These are phyloP conservation scores for Malurus leucopterus DNA, from an alignment of 2,797 vertebrate genomes.

Conservation along the genomic window DNA sequence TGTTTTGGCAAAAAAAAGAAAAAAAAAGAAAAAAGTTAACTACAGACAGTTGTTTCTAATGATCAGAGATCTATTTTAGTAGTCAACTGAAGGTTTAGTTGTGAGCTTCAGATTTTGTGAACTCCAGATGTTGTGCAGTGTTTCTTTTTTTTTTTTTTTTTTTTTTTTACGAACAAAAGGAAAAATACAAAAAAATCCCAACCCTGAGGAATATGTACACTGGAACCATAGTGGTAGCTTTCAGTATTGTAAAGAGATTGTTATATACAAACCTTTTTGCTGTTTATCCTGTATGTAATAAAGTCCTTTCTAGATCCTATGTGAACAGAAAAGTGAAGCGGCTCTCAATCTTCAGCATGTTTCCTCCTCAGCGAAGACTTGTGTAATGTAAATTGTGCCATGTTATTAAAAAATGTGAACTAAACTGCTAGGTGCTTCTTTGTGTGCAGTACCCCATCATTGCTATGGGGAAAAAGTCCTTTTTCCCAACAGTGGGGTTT, in stretches of 20 bases:
- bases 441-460: slow-evolving; percentile 67
- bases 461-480: slow-evolving; percentile 12
- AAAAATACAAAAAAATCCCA: slow-evolving; percentile 53
- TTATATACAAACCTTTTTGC: slow-evolving; percentile 92
- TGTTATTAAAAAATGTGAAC: slow-evolving; percentile 99
- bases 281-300: slow-evolving; percentile 95
- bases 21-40: slow-evolving; percentile 73
- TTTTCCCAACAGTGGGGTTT: background rate
- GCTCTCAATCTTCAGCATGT: slow-evolving; percentile 97
- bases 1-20: slow-evolving; percentile 81
- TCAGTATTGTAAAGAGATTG: slow-evolving; percentile 97
- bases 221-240: slow-evolving; percentile 95
- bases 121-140: slow-evolving; percentile 95
- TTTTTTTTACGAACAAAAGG: slow-evolving; percentile 64
- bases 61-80: slow-evolving; percentile 99
- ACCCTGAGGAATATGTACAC: slow-evolving; percentile 83
- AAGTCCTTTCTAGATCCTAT: slow-evolving; percentile 95
- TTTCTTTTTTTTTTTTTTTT: background rate
- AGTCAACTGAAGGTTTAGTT: slow-evolving; percentile 97
- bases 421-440: slow-evolving; percentile 77
- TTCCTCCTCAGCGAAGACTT: slow-evolving; percentile 92
- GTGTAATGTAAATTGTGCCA: slow-evolving; percentile 99
- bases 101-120: slow-evolving; percentile 98
- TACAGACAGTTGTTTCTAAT: slow-evolving; percentile 90
- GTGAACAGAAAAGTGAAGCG: slow-evolving; percentile 85